Base-by-base conservation (phyloP, 2,888 invertebrate genomes). In the Heliothis peltigera region DNA sequence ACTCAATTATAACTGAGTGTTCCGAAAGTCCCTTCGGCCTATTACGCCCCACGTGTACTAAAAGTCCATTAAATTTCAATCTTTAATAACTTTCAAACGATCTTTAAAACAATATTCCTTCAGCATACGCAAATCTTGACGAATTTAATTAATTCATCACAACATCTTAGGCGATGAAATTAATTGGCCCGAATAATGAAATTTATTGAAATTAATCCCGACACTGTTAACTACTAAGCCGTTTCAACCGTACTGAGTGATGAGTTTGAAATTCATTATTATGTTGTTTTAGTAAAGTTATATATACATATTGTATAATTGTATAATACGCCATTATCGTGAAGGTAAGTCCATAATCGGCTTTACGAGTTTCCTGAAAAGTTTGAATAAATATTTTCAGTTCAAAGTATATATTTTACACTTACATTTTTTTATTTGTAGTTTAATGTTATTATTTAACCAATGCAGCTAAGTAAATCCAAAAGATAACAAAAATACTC, bases 171-270 rank as follows among this genome's bases (percentile, higher is more conserved):
- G 66, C 76, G 68, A 79, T 75, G 70, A 83, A 84, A 82, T 85
- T 80, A 80, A 83, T 84, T 77, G 77, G 64, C 69, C 68, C 61
- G 75, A 79, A 78, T 82, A 84, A 83, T 79, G 71, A 81, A 82
- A 81, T 81, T 84, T 72, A 83, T 83, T 77, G 61, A 76, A 79
- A 81, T 73, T 81, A 81, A 84, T 84, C 81, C 75, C 61, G 51
- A 70, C 47, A 73, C 64, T 75, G 79, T 81, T 72, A 76, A 80
- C 68, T 78, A 55, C 46, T 81, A 78, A 82, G 69, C 61, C 74
- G 56, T 62, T 79, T 72, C 75, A 71, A 75, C 71, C 52, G 17
- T 28, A 63, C 69, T 71, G 22, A 32, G 58, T 69, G 54, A 59
- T 51, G 49, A 46, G 32, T 56, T 49, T 19, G n/a, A 56, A 71